These are phyloP conservation scores for Ateles fusciceps DNA, from an alignment of 2,797 vertebrate genomes.

Conservation along the genomic window DNA sequence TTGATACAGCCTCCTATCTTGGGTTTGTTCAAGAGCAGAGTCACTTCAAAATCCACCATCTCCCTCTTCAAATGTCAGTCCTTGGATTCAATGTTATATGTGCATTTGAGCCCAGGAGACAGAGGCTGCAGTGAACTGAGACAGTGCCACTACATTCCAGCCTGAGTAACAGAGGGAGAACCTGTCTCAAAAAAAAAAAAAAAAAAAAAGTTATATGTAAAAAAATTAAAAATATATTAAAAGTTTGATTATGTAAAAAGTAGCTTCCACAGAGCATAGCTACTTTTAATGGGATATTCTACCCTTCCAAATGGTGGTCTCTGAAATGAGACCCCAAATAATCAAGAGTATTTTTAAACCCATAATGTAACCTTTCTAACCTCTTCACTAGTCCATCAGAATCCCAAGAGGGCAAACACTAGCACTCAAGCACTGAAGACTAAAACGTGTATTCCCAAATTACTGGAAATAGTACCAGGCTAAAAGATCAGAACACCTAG, in stretches of 20 bases:
- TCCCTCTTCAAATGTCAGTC: neutral
- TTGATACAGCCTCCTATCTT: neutral
- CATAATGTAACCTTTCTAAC: neutral
- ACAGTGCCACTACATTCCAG: neutral
- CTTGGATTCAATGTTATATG: neutral
- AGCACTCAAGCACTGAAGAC: neutral
- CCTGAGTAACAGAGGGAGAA: neutral
- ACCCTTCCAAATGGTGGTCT: neutral
- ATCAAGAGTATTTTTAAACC: neutral
- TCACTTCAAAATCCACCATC: neutral
- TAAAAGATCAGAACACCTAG: neutral
- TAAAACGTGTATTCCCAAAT: neutral
- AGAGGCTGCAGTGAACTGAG: neutral
- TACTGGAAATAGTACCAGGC: neutral
- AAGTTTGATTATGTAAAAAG: neutral
- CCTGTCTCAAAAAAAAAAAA: neutral
- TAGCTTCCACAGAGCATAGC: neutral
- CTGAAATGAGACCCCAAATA: neutral
- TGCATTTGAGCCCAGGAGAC: neutral
- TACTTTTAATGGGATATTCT: neutral
- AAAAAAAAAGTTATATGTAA: neutral
- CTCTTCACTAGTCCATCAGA: neutral
- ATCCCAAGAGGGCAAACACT: neutral
- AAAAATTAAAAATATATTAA: neutral
- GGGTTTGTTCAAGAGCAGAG: neutral